Evolutionary conservation across 2,797 vertebrate genomes (phyloP).

Genomic region (Jordanella pulchra): DNA sequence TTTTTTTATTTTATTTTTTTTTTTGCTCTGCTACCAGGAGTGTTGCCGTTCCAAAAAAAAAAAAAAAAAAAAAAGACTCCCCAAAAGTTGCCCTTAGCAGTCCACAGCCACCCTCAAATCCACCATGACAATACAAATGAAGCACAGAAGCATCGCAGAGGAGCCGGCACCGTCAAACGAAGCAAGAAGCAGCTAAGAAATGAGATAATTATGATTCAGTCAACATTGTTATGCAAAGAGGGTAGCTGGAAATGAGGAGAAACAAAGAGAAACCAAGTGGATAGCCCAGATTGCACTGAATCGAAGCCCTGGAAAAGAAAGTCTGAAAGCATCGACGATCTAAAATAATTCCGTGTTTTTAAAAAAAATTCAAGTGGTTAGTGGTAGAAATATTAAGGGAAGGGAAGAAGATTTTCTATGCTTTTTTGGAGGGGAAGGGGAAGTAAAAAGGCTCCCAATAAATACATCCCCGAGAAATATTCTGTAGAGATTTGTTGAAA

Average conservation of each 20-base stretch:
- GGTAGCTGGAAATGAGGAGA: constrained; percentile 37
- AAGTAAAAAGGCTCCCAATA: neutral
- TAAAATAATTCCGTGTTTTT: constrained; percentile 25
- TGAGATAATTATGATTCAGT: constrained; percentile 46
- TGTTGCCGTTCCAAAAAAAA: constrained; percentile 13
- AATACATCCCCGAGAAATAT: neutral
- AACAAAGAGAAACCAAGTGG: constrained; percentile 27
- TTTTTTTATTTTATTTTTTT: constrained; percentile 1
- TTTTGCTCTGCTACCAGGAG: constrained; percentile 5
- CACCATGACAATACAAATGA: constrained; percentile 42
- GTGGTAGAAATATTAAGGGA: constrained; percentile 36
- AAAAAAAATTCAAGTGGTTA: constrained; percentile 45
- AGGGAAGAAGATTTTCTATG: constrained; percentile 64
- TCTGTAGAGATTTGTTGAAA: neutral
- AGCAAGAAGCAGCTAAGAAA: constrained; percentile 53
- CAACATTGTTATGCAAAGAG: constrained; percentile 50
- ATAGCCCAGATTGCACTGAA: constrained; percentile 53
- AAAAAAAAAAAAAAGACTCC: too few species aligned
- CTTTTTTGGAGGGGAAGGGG: constrained; percentile 13
- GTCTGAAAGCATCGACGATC: constrained; percentile 34
- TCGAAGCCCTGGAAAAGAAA: constrained; percentile 65
- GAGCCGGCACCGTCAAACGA: constrained; percentile 67
- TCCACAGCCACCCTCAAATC: constrained; percentile 52
- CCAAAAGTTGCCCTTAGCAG: constrained; percentile 42
- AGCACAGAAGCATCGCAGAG: constrained; percentile 50